These are phyloP conservation scores for Pteruthius melanotis DNA, from an alignment of 2,113 vertebrate genomes.

Conservation along the genomic window DNA sequence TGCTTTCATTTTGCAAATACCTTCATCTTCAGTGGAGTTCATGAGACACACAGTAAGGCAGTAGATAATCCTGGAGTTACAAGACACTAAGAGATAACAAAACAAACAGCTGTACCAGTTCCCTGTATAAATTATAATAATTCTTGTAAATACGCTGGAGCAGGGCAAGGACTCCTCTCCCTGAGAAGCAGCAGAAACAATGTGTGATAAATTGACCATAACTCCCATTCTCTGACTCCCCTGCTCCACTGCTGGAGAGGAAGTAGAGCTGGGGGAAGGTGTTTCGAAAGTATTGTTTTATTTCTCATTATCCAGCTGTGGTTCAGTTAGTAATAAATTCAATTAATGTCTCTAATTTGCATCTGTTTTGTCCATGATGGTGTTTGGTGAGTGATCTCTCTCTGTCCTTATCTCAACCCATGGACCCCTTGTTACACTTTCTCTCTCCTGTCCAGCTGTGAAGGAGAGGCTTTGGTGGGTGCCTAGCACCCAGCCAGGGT, in stretches of 20 bases:
- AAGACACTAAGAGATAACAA: neutral
- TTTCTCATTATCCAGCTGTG: neutral
- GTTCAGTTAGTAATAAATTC: neutral
- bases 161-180: neutral
- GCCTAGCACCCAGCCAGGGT: neutral
- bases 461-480: neutral
- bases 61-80: neutral
- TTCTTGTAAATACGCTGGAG: neutral
- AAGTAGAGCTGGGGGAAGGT: neutral
- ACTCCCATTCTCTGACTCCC: neutral
- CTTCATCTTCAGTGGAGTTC: neutral
- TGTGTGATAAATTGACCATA: neutral
- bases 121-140: neutral
- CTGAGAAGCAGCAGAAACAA: neutral
- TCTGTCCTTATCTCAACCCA: neutral
- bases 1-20: neutral
- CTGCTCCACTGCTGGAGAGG: neutral
- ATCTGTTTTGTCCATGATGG: neutral
- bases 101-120: neutral
- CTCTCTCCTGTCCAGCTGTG: neutral
- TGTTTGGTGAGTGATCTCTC: neutral
- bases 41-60: neutral
- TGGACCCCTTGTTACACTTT: neutral
- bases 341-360: neutral
- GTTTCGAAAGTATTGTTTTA: neutral